Percentiles rank a stretch among this genome's conserved stretches.
Conservation (phyloP, 23 tunicate species). For the Trididemnum clinides region DNA sequence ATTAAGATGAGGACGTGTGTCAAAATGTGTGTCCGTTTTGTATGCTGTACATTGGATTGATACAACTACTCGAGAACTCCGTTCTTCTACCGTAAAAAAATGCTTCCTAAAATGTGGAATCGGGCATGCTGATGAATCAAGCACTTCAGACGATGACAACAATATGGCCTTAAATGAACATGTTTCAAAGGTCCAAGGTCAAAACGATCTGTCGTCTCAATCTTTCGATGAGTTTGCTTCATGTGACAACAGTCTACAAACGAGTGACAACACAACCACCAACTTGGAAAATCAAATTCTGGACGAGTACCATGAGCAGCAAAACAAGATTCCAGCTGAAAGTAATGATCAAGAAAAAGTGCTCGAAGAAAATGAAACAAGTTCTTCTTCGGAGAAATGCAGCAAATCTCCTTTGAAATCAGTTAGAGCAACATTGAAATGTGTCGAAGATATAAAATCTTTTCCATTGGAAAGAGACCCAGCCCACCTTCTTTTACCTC, state of each 20-base stretch:
- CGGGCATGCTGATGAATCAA: conserved; percentile 28
- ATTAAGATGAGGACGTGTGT: conserved; percentile 2
- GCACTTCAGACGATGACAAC: conserved; percentile 6
- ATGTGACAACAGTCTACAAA: background rate
- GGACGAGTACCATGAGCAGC: too few species aligned
- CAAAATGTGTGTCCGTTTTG: conserved; percentile 21
- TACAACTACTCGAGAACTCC: conserved; percentile 23
- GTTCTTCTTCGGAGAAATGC: background rate
- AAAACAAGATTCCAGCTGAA: too few species aligned
- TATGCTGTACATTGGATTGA: conserved; percentile 34
- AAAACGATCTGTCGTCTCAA: background rate
- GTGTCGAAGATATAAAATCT: conserved; percentile 2
- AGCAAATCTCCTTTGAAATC: background rate
- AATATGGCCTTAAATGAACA: background rate
- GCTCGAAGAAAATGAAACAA: conserved; percentile 13
- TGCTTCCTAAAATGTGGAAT: conserved; percentile 26
- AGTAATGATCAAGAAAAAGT: too few species aligned
- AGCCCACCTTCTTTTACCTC: too few species aligned
- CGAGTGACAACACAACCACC: too few species aligned
- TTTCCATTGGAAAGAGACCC: conserved; percentile 16
- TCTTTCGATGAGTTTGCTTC: background rate
- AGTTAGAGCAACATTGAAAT: conserved; percentile 8
- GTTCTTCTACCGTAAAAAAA: conserved; percentile 28
- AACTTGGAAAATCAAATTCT: too few species aligned
- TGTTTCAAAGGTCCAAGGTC: conserved; percentile 5